A percentile compares a stretch with the other conserved stretches of the same genome.
phyloP scores from a whole-genome alignment of 1,140 invertebrate genomes.

The Argopecten irradians region DNA sequence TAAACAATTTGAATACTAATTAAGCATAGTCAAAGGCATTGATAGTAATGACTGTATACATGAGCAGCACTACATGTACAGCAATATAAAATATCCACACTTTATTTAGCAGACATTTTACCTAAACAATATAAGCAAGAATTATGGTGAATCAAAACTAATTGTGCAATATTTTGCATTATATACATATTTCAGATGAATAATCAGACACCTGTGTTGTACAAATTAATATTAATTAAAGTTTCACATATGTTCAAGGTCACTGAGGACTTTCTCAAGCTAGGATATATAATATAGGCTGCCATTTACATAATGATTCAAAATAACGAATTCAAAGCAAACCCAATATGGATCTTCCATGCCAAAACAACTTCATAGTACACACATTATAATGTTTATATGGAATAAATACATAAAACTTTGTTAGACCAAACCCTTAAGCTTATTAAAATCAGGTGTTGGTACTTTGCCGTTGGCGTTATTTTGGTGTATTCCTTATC shows the following conservation, averaged over 20 bases:
- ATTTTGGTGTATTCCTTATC: not conserved
- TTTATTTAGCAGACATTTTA: not conserved
- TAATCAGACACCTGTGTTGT: not conserved
- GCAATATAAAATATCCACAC: not conserved
- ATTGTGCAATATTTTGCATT: too few species aligned
- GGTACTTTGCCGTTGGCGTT: not conserved
- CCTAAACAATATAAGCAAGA: not conserved
- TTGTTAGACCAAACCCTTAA: too few species aligned
- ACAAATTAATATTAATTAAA: not conserved
- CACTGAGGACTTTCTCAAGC: not conserved
- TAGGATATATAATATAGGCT: not conserved
- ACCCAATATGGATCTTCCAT: not conserved
- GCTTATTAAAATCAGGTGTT: too few species aligned
- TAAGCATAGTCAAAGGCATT: not conserved
- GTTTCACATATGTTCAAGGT: not conserved
- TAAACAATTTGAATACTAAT: not conserved
- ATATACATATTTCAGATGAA: not conserved
- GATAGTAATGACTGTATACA: not conserved
- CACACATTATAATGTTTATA: too few species aligned
- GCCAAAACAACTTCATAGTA: too few species aligned
- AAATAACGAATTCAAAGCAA: not conserved
- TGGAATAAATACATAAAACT: too few species aligned
- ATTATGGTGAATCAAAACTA: too few species aligned
- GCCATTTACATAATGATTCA: constrained; percentile 8
- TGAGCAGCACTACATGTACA: not conserved